Base-by-base conservation (phyloP, 1,140 invertebrate genomes). In the Plectrocnemia conspersa region DNA sequence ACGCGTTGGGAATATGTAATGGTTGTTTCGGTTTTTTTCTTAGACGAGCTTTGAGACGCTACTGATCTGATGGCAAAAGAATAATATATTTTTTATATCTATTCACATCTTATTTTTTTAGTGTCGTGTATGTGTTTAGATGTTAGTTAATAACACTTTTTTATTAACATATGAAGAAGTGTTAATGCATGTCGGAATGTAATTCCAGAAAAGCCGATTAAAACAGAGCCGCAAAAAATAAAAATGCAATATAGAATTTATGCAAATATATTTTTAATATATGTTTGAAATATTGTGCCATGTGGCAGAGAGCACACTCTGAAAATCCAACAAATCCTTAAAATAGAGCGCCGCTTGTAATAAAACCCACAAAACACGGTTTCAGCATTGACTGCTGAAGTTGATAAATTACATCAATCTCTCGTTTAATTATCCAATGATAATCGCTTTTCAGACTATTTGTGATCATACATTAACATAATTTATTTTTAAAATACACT, bases 1-100 rank as follows among this genome's bases (percentile, higher is more conserved):
- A 55, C 53, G 53, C 45, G 53, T 18, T 21, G 33, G 32, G 53
- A 55, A 55, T 55, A 55, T 55, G 22, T 47, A 47, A 55, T 55
- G 40, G 21, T 29, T 46, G 38, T 54, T 54, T 54, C 41, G 40
- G 42, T 24, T 10, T 45, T 45, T 54, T 54, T 45, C 40, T 40
- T 36, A 16, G n/a, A n/a, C n/a, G n/a, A n/a, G n/a, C n/a, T n/a
- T n/a, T n/a, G n/a, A n/a, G n/a, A n/a, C n/a, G n/a, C n/a, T n/a
- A n/a, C n/a, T n/a, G n/a, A n/a, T n/a, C n/a, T n/a, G n/a, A n/a
- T n/a, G n/a, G n/a, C n/a, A n/a, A n/a, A n/a, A n/a, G n/a, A n/a
- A n/a, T n/a, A n/a, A n/a, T n/a, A n/a, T n/a, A n/a, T n/a, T n/a
- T n/a, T n/a, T n/a, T n/a, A n/a, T n/a, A n/a, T n/a, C n/a, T n/a